Evolutionary conservation across 2,797 vertebrate genomes (phyloP), one percentile per base, ranked within the genome.

Genomic region (Pachyuromys duprasi): DNA sequence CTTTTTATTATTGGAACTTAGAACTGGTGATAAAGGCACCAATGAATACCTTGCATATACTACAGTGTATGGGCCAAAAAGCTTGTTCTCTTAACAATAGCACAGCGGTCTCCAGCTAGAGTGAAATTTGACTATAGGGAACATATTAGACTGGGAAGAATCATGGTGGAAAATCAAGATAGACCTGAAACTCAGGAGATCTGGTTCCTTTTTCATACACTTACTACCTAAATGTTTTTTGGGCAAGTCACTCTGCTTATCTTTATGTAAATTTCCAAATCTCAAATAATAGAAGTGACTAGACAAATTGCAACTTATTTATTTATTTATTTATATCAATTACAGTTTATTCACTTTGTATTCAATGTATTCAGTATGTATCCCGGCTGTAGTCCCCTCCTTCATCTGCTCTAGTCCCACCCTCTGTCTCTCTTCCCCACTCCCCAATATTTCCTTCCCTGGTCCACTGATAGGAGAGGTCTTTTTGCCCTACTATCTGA

Each of bases 211-310:
- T 78, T 17, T 84, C 63, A 22, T 65, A 14, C 5, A 76, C 26
- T 90, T 49, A 57, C 2, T 83, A 9, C 53, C 60, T 94, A 36
- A 5, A 36, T 79, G 8, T 78, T 67, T 57, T 55, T 33, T 80
- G 15, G 60, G 0, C n/a, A 94, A 91, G 70, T 93, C 53, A 63
- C 49, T 86, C 3, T 70, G 17, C 8, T 15, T 82, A 28, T 65
- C 42, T 87, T 5, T 89, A 28, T 26, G 57, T 92, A 53, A 88
- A 49, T 93, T 87, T 96, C n/a, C 17, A 89, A 90, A 94, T 79
- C 15, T 78, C 76, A 87, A 96, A 5, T 36, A 42, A 94, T 70
- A 42, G 6, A 31, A 8, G 60, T 94, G 45, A 9, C 67, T 53
- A 60, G 86, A n/a, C 83, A 67, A 84, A 87, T 72, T 83, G 24